Evolutionary conservation across 2,888 invertebrate species (phyloP).

Genomic region (Minunthozetes semirufus): DNA sequence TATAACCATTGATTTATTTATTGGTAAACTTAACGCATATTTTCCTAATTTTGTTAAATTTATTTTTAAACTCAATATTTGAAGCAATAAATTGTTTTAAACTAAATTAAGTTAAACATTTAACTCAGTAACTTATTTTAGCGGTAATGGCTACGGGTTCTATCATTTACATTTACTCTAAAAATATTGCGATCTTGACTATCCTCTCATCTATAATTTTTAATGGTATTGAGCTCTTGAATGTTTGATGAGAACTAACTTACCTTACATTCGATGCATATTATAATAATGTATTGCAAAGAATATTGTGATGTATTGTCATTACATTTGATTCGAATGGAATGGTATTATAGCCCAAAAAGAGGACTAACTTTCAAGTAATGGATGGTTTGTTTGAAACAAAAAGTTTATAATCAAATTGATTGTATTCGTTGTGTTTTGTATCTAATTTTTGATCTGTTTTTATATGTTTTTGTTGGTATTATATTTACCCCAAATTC

Average conservation of each 20-base stretch:
- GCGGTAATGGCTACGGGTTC: too few relatives aligned
- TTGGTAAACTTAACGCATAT: too few relatives aligned
- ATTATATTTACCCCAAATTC: neutral
- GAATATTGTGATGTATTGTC: constrained; percentile 3
- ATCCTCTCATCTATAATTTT: neutral
- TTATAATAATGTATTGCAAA: neutral
- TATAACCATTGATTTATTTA: too few relatives aligned
- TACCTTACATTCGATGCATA: neutral
- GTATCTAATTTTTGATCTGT: constrained; percentile 18
- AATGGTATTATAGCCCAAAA: neutral
- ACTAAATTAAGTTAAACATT: too few relatives aligned
- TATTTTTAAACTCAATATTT: too few relatives aligned
- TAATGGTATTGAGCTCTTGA: constrained; percentile 19
- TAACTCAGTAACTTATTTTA: too few relatives aligned
- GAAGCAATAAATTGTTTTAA: too few relatives aligned
- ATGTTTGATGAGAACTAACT: constrained; percentile 22
- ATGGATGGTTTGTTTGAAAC: neutral
- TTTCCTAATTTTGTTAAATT: too few relatives aligned
- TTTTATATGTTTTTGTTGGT: neutral
- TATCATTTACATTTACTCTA: too few relatives aligned
- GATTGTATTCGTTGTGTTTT: neutral
- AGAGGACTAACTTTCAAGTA: neutral
- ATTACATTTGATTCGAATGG: constrained; percentile 5
- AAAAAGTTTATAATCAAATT: neutral
- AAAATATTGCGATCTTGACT: too few relatives aligned